Conservation (phyloP, 2,113 vertebrate species). For the Brachyhypopomus occidentalis region DNA sequence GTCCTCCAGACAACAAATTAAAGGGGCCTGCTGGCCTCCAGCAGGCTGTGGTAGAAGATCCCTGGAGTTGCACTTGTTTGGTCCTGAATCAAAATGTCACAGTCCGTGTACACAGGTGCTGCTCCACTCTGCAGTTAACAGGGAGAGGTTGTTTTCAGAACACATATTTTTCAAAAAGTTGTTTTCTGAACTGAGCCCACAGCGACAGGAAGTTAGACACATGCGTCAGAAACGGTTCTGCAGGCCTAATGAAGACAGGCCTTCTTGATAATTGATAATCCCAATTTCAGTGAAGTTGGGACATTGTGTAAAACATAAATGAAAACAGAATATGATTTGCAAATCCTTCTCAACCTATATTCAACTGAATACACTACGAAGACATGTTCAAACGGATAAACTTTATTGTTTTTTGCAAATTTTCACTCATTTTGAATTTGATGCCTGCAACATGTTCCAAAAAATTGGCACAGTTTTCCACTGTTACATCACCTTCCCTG, state of each 20-base stretch:
- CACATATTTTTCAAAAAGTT: slow-evolving; percentile 21
- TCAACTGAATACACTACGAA: no score
- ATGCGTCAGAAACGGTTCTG: not conserved
- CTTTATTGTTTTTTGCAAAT: no score
- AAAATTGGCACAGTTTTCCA: no score
- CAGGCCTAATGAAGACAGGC: not conserved
- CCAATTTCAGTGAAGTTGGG: no score
- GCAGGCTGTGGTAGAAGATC: not conserved
- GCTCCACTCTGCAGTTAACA: not conserved
- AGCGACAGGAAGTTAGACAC: not conserved
- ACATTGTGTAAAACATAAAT: no score
- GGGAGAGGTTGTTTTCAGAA: not conserved
- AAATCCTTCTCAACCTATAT: no score
- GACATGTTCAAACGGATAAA: no score
- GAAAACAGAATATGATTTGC: no score
- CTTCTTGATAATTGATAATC: not conserved
- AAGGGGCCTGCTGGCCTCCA: not conserved
- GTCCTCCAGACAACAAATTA: not conserved
- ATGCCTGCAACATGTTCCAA: no score
- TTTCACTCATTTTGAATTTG: no score
- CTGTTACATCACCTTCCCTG: no score
- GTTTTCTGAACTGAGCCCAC: slow-evolving; percentile 14
- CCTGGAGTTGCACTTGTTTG: slow-evolving; percentile 17
- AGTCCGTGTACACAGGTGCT: slow-evolving; percentile 47
- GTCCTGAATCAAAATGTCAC: not conserved